Evolutionary conservation across 2,113 vertebrate species (phyloP), one percentile per base, ranked within the genome.

Genomic region (Taurulus bubalis): DNA sequence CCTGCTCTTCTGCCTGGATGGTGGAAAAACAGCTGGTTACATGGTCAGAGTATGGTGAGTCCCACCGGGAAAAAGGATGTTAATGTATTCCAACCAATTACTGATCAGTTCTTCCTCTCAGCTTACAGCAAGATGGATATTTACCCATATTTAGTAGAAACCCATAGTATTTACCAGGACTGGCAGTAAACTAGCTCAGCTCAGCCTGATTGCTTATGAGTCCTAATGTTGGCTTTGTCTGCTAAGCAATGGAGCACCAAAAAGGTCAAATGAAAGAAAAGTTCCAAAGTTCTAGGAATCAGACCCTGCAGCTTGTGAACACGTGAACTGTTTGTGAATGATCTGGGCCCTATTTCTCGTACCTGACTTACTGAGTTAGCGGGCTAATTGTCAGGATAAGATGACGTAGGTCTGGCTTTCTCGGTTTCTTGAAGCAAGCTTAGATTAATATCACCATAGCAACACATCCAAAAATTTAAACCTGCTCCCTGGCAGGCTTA

Each of bases 1-100:
- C 6, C 96, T 94, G 6, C 93, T 87, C 79, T 96, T 98, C 66
- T 96, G 96, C 74, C 98, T 92, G 80, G 4, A 75, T 15, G 3
- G 32, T 26, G 12, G 58, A 20, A 3, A 63, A 42, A 22, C 55
- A 63, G 55, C 40, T 18, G 20, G n/a, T 20, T 51, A 51, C 42
- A 34, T 18, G 14, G n/a, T 10, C 14, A 40, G 24, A 28, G 36
- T 58, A 4, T 40, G 30, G 9, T 28, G 5, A 8, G 1, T 47
- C 64, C n/a, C 12, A 34, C 14, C 6, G n/a, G 3, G 6, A 22
- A 9, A 60, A 45, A 30, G 3, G 9, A 20, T 45, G 30, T 4
- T 14, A 28, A 1, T 73, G 58, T 60, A n/a, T 45, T 73, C 38
- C 16, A 42, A 2, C 8, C 26, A 42, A 18, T 38, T 8, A 34